Percentiles rank a stretch among this genome's conserved stretches.
Conservation (phyloP, 1,140 invertebrate species). For the Conus ventricosus region DNA sequence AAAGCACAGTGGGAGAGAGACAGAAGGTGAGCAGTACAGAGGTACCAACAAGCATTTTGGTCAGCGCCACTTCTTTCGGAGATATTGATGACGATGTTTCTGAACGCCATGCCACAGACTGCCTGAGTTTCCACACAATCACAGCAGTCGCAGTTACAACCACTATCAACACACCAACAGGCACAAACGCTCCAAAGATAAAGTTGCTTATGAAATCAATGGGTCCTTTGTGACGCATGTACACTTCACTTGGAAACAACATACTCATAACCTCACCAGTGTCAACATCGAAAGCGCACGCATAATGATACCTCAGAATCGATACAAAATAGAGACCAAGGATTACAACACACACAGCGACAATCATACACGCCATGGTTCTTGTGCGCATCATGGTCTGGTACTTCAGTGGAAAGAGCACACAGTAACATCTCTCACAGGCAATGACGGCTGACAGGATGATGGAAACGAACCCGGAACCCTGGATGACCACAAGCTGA, state of each 20-base stretch:
- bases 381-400: background rate
- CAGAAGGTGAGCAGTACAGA: constrained; percentile 5
- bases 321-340: background rate
- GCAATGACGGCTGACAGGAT: background rate
- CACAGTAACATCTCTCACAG: background rate
- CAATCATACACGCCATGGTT: background rate
- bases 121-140: background rate
- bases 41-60: background rate
- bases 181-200: background rate
- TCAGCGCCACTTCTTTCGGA: background rate
- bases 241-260: background rate
- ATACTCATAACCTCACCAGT: background rate
- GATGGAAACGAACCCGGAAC: background rate
- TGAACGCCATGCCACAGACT: background rate
- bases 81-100: background rate
- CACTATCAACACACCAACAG: background rate
- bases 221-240: background rate
- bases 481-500: background rate
- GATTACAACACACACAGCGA: background rate
- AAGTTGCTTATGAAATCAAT: background rate
- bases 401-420: background rate
- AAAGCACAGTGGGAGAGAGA: background rate
- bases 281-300: background rate
- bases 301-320: background rate
- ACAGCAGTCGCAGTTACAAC: background rate